Base-by-base conservation (phyloP, 2,888 invertebrate genomes). In the Andrena hattorfiana region DNA sequence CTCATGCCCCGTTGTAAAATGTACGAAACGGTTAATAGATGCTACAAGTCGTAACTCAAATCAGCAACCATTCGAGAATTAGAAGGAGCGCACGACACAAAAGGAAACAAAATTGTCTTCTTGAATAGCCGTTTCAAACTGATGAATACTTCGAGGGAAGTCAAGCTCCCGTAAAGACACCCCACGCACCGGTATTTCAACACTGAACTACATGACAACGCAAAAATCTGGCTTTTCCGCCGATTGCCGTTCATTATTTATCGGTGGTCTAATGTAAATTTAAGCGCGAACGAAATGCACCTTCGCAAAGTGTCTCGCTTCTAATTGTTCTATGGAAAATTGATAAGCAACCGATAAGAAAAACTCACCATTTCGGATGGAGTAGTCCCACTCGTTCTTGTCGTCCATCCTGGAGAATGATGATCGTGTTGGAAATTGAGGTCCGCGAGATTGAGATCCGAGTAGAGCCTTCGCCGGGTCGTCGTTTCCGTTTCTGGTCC, bases 321-420 rank as follows among this genome's bases (percentile, higher is more conserved):
- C 4, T 42, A 42, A 42, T 13, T 1, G 1, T 5, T 42, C 42
- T 42, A 42, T 5, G 1, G 42, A 16, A 13, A 42, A 42, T 5
- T 1, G 16, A 42, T 5, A 16, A 42, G 16, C 26, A 5, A 8
- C 23, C 3, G 5, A 6, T 2, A n/a, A 30, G 7, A 10, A 66
- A 60, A 83, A 95, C 95, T 95, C 92, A 96, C 96, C 96, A 93
- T 96, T 95, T 87, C 94, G 95, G 90, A 94, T 94, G 89, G 95
- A 95, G 94, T 96, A 96, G 94, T 96, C 96, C 96, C 96, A 96
- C 79, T 94, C 72, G 89, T 94, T 95, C 95, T 95, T 95, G 86
- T 89, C 92, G 84, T 89, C 89, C 93, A 94, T 94, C 81, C 84
- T 87, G 89, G 88, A 77, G 32, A 67, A 42, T 13, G 42, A 48